Conservation (phyloP, 2,888 invertebrate species). For the Pollenia griseotomentosa region DNA sequence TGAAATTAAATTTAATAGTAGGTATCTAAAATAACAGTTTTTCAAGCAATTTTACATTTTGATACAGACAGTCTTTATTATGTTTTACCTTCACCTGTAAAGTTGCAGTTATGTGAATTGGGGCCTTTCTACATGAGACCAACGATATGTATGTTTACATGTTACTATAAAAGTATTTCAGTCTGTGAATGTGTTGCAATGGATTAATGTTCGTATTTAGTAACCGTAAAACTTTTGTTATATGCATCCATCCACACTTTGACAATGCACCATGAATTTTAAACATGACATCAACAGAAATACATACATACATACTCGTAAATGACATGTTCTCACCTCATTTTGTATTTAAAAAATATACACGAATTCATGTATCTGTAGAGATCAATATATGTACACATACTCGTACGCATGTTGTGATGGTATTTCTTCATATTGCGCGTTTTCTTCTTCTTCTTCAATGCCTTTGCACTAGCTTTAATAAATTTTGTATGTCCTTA, state of each 20-base stretch:
- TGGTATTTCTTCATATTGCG: too few species aligned
- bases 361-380: background rate
- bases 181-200: background rate
- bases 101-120: too few species aligned
- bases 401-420: background rate
- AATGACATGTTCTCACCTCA: conserved; percentile 59
- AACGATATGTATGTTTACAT: background rate
- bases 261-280: conserved; percentile 68
- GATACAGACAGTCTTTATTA: too few species aligned
- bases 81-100: too few species aligned
- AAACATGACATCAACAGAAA: conserved; percentile 64
- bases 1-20: too few species aligned
- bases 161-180: background rate
- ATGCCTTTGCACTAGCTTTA: background rate
- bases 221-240: conserved; percentile 37
- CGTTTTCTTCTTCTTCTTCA: too few species aligned
- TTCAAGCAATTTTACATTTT: too few species aligned
- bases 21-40: too few species aligned
- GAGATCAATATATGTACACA: too few species aligned
- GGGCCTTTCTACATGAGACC: background rate
- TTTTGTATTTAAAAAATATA: conserved; percentile 33
- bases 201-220: conserved; percentile 26
- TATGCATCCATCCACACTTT: conserved; percentile 57
- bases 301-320: background rate
- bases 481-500: background rate